These are phyloP conservation scores for Caenorhabditis drosophilae DNA, from an alignment of 2,888 invertebrate genomes.

Conservation along the genomic window DNA sequence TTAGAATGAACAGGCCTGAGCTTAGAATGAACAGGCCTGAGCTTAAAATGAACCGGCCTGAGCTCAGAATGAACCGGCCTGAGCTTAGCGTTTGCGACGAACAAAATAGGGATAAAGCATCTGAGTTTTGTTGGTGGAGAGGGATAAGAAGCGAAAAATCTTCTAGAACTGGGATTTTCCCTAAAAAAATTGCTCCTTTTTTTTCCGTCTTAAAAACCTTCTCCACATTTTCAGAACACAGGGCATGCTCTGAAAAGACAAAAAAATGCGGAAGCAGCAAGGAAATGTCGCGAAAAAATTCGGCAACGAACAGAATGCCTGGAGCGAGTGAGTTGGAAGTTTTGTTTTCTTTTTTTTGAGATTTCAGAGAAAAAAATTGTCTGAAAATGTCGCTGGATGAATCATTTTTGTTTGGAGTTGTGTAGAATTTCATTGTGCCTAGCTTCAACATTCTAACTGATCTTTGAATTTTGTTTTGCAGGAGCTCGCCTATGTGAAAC, in stretches of 20 bases:
- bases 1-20: no score
- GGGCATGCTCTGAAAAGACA: slow-evolving; percentile 27
- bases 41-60: no score
- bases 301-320: slow-evolving; percentile 18
- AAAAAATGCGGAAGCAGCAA: slow-evolving; percentile 31
- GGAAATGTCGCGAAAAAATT: slow-evolving; percentile 33
- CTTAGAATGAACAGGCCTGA: no score
- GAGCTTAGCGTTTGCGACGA: no score
- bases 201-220: background rate
- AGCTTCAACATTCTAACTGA: background rate
- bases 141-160: no score
- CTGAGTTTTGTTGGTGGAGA: no score
- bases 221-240: no score
- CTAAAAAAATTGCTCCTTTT: background rate
- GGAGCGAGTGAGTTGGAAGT: slow-evolving; percentile 10
- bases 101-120: no score
- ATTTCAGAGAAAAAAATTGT: background rate
- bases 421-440: background rate
- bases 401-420: background rate
- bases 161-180: no score
- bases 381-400: background rate
- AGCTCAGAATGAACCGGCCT: no score
- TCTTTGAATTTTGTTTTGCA: background rate
- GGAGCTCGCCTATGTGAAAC: background rate
- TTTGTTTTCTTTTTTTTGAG: slow-evolving; percentile 4